Percentiles rank a stretch among this genome's conserved stretches.
Conservation (phyloP, 2,113 vertebrate genomes). For the Hemicordylus capensis region DNA sequence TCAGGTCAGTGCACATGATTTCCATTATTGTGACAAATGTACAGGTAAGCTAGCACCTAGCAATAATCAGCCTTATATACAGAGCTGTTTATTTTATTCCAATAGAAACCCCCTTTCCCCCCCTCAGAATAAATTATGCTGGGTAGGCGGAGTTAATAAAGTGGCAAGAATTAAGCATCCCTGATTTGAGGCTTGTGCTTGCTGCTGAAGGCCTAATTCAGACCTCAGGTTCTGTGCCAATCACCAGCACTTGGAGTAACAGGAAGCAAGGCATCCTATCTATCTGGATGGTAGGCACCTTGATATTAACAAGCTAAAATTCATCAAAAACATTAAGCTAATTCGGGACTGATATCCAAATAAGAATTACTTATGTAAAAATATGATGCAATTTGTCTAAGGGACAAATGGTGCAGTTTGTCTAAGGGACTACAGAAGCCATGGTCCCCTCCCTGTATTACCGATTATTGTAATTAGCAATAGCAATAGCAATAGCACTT, state of each 20-base stretch:
- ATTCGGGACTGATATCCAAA: background rate
- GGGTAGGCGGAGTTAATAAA: no score
- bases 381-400: background rate
- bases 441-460: background rate
- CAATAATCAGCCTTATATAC: background rate
- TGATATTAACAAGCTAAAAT: no score
- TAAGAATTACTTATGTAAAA: background rate
- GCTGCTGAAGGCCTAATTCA: background rate
- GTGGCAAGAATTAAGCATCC: no score
- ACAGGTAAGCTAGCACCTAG: background rate
- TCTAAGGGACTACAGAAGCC: no score
- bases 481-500: no score
- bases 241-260: background rate
- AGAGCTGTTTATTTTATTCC: background rate
- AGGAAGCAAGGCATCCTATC: background rate
- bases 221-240: background rate
- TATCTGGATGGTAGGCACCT: no score
- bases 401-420: no score
- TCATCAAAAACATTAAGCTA: background rate
- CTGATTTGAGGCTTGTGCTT: background rate
- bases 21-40: background rate
- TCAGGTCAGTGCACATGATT: slow-evolving; percentile 11
- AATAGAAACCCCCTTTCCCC: background rate
- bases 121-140: background rate
- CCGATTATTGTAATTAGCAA: no score